phyloP scores from a whole-genome alignment of 2,113 vertebrate genomes.

The Ceyx cyanopectus region DNA sequence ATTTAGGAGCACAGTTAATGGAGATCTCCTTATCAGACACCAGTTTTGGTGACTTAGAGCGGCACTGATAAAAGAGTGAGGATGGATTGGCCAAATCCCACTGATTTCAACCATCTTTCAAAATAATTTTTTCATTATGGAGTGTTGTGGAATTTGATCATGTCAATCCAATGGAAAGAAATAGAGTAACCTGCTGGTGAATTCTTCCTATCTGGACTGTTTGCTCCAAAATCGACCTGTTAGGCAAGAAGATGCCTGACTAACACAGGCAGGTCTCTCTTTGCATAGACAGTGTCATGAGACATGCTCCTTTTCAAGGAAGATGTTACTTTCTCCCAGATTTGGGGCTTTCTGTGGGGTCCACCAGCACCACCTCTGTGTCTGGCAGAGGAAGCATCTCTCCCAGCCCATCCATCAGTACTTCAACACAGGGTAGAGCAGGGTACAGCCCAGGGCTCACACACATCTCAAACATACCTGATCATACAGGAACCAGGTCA shows the following conservation, averaged over 20 bases:
- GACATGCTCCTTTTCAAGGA: neutral
- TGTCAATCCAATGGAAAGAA: neutral
- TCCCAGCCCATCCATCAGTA: too few relatives aligned
- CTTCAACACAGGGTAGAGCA: neutral
- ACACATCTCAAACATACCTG: neutral
- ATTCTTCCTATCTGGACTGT: neutral
- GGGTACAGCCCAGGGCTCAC: neutral
- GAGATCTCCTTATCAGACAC: neutral
- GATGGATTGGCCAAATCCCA: neutral
- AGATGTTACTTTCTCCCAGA: neutral
- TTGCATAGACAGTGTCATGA: neutral
- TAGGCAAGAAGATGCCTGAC: neutral
- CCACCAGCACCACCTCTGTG: neutral
- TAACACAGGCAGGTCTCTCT: neutral
- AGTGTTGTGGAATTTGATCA: neutral
- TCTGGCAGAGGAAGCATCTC: neutral
- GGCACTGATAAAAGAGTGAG: neutral
- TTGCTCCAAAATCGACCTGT: neutral
- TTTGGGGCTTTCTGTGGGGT: rapidly evolving
- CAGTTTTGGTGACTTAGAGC: neutral
- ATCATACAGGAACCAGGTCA: neutral
- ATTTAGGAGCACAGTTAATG: neutral
- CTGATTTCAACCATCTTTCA: neutral
- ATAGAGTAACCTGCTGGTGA: neutral
- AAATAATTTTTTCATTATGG: neutral